Base-by-base conservation (phyloP, 2,888 invertebrate genomes). In the Eugnorisma glareosa region DNA sequence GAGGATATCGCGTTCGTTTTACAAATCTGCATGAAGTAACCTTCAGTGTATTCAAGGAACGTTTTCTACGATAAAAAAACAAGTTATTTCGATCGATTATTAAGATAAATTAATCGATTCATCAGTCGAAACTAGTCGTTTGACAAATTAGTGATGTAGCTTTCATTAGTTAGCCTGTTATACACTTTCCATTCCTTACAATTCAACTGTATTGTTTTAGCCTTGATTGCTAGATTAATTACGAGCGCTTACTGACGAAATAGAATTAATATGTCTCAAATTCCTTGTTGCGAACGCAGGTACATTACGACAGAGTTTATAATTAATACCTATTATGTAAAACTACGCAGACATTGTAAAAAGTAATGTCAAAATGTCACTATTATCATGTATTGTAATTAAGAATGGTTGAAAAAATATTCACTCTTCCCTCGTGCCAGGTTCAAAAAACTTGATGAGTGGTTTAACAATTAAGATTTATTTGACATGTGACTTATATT, bases 401-500 rank as follows among this genome's bases (percentile, higher is more conserved):
- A 73, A 70, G 51, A 73, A 66, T 66, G 28, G 13, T 48, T 68
- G 37, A 63, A 75, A 75, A 75, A 67, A 35, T 35, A 69, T 64
- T 61, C 74, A 80, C 69, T 21, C 54, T 67, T 63, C 43, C 61
- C 66, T 73, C 45, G 75, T 82, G 68, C 1, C 6, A n/a, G 61
- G 87, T 85, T 88, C 81, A 80, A 79, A 74, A 79, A 81, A 82
- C 89, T 77, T 64, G 10, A n/a, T 15, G 28, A 35, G 54, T 63
- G 54, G 67, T 75, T 88, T 86, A 80, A 75, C 82, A 88, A 87
- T 85, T 87, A 67, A 75, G 81, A 82, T 86, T 79, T 71, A 76
- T 78, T 84, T 84, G 84, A 87, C 87, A 74, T 87, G 31, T 84
- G 88, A 81, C 89, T 69, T 77, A 66, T 59, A 64, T 67, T 63